phyloP scores from a whole-genome alignment of 2,113 vertebrate genomes.

The Planiliza haematocheilus region DNA sequence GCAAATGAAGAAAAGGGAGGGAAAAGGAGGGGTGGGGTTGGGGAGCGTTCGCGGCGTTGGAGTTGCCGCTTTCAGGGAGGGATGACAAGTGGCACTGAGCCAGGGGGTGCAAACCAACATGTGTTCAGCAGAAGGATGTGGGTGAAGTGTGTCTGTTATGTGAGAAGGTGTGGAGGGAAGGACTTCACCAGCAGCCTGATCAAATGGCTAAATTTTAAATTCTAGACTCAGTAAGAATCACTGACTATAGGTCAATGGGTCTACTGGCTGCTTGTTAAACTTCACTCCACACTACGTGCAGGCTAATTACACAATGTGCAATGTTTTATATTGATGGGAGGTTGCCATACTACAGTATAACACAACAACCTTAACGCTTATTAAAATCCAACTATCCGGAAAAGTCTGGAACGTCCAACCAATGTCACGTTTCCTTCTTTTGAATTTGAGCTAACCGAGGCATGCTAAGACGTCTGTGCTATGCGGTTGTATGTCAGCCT shows the following conservation, averaged over 20 bases:
- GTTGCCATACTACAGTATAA: constrained; percentile 33
- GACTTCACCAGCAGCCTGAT: constrained; percentile 57
- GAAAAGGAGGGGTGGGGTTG: constrained; percentile 1
- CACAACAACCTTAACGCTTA: neutral
- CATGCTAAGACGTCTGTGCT: neutral
- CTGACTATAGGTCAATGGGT: neutral
- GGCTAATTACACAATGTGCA: neutral
- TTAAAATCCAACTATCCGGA: too few species aligned
- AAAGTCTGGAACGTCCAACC: neutral
- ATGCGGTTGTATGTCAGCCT: constrained; percentile 41
- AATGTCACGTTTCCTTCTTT: neutral
- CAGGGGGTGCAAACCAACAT: neutral
- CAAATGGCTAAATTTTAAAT: constrained; percentile 11
- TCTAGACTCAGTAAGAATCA: neutral
- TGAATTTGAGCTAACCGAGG: too few species aligned
- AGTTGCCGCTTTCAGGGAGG: constrained; percentile 37
- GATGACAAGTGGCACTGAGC: constrained; percentile 41
- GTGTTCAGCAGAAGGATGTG: constrained; percentile 20
- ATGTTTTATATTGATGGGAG: neutral
- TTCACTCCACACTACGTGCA: constrained; percentile 2
- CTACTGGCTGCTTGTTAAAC: constrained; percentile 49
- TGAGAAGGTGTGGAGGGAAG: constrained; percentile 31
- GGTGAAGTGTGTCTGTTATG: constrained; percentile 27
- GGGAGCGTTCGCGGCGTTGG: constrained; percentile 25
- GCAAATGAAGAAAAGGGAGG: constrained; percentile 25